Percentiles rank a stretch among this genome's conserved stretches.
Conservation (phyloP, 1,140 invertebrate genomes). For the Spodoptera litura region DNA sequence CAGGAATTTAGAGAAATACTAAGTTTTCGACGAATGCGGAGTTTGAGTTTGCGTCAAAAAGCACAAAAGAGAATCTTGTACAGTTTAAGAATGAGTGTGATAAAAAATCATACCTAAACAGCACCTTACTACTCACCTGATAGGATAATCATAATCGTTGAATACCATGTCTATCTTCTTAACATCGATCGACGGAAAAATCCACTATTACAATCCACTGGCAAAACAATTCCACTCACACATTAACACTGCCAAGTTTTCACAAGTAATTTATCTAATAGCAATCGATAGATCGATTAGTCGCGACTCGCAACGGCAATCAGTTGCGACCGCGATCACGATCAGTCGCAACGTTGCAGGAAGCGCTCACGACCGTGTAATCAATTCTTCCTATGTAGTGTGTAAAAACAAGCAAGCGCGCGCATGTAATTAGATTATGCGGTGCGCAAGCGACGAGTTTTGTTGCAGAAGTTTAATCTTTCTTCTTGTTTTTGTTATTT, state of each 20-base stretch:
- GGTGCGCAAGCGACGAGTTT: background rate
- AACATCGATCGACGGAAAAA: no score
- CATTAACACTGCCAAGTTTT: background rate
- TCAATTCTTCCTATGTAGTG: constrained; percentile 34
- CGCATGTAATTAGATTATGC: constrained; percentile 42
- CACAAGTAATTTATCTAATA: constrained; percentile 18
- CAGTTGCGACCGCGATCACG: constrained; percentile 33
- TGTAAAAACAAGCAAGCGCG: constrained; percentile 31
- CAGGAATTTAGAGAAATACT: no score
- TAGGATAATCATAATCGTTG: no score
- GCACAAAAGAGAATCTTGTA: no score
- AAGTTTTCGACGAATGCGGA: no score
- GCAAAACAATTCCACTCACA: background rate
- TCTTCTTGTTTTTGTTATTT: background rate
- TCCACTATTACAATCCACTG: background rate
- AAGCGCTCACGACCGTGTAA: constrained; percentile 27
- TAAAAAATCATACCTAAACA: no score
- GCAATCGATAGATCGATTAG: constrained; percentile 30
- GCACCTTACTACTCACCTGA: no score
- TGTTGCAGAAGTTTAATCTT: constrained; percentile 19
- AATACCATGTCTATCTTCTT: no score
- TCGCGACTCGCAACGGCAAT: background rate
- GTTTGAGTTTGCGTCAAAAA: no score
- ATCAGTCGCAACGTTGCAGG: constrained; percentile 29
- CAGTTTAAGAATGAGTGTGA: no score